Evolutionary conservation across 2,888 invertebrate genomes (phyloP), one percentile per base, ranked within the genome.

Genomic region (Norana najaformis): DNA sequence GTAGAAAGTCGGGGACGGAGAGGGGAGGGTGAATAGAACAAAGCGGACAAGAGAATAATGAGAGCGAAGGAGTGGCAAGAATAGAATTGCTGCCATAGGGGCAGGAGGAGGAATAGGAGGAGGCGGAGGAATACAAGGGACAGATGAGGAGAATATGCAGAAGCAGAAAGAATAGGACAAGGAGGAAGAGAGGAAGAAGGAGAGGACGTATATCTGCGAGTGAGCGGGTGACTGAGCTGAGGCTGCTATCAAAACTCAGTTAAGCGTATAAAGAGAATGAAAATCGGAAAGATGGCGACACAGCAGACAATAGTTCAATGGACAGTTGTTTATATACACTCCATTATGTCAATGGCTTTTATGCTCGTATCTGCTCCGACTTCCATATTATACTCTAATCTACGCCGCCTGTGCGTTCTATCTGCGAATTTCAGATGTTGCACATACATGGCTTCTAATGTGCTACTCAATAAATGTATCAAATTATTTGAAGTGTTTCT

Each of bases 241-340:
- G 20, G 85, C 85, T 85, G 37, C 69, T 85, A 85, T 85, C 85
- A 85, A n/a, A 85, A 85, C 13, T 35, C 85, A 85, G 85, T 85
- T n/a, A 85, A 85, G 85, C 85, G 85, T 85, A 37, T 85, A 35
- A 85, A 35, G 85, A 85, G 69, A 85, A 85, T 37, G 85, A 85
- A 14, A 36, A 36, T 85, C 36, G 16, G 85, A 37, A 85, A 85
- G 37, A 85, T 85, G 37, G 37, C 85, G 85, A 35, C 69, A 69
- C 69, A n/a, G 30, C 69, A 69, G 69, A 69, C 69, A 69, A 69
- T 69, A n/a, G 30, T 16, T 16, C 69, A 13, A 69, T 8, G 69
- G n/a, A n/a, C 69, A n/a, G n/a, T n/a, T n/a, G 69, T 69, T 69
- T 69, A 69, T 69, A 69, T n/a, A n/a, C 69, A n/a, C 69, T 69